phyloP scores from a whole-genome alignment of 2,888 invertebrate species.

The Tenthredo amoena region DNA sequence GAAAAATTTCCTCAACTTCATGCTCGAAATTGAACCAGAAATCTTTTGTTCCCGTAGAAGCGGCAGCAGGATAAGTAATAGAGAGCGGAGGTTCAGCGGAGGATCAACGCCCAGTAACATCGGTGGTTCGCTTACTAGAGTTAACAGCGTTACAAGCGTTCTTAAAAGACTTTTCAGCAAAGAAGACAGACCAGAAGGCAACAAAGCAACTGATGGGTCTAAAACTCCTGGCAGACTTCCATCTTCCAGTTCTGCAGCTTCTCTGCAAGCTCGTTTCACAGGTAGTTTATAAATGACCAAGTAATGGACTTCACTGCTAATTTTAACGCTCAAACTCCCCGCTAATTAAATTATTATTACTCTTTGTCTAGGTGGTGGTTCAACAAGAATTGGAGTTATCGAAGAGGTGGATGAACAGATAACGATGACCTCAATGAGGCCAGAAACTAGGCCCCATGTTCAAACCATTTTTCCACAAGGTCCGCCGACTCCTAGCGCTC shows the following conservation, averaged over 20 bases:
- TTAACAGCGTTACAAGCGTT: constrained; percentile 89
- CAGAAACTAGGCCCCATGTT: constrained; percentile 77
- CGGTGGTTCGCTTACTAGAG: constrained; percentile 83
- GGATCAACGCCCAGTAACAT: constrained; percentile 75
- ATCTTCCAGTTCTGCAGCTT: constrained; percentile 70
- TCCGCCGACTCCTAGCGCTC: constrained; percentile 82
- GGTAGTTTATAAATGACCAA: constrained; percentile 15
- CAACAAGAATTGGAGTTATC: constrained; percentile 75
- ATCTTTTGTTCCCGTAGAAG: constrained; percentile 65
- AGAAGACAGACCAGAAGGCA: constrained; percentile 82
- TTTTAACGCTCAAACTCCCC: no score
- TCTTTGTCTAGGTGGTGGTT: constrained; percentile 63
- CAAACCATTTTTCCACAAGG: constrained; percentile 77
- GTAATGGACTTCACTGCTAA: constrained; percentile 77
- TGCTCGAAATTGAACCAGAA: not conserved
- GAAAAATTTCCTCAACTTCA: not conserved
- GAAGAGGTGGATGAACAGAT: constrained; percentile 87
- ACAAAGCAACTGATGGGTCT: constrained; percentile 71
- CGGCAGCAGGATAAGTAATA: constrained; percentile 73
- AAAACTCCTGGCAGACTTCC: constrained; percentile 80
- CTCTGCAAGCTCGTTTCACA: constrained; percentile 63
- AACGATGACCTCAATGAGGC: constrained; percentile 88
- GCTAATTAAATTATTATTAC: not conserved
- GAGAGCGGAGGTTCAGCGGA: constrained; percentile 71
- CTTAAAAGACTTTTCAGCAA: constrained; percentile 88